Percentiles rank a stretch among this genome's conserved stretches.
Evolutionary conservation across 2,113 vertebrate species (phyloP).

Genomic region (Sceloporus tristichus): DNA sequence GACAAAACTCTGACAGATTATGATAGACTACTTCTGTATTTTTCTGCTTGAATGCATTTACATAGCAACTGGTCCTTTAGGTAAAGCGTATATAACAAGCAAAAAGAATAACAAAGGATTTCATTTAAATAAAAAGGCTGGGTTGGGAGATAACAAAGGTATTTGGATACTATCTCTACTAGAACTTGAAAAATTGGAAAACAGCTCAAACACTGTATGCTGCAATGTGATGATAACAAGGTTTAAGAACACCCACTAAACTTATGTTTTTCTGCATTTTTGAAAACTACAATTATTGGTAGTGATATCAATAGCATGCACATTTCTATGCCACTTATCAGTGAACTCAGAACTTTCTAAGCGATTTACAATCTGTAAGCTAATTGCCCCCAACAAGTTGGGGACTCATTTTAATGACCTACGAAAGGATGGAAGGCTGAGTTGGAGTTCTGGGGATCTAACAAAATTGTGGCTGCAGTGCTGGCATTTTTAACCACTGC

Average conservation of each 20-base stretch:
- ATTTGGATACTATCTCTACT: slow-evolving; percentile 45
- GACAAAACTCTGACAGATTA: neutral
- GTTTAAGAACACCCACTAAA: slow-evolving; percentile 73
- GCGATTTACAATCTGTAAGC: too few relatives aligned
- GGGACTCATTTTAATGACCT: too few relatives aligned
- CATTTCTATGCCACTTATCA: too few relatives aligned
- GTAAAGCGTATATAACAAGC: neutral
- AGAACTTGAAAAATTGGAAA: slow-evolving; percentile 52
- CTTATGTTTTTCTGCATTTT: slow-evolving; percentile 63
- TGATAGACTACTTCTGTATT: slow-evolving; percentile 28
- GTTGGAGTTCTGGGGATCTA: too few relatives aligned
- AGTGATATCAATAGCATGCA: too few relatives aligned
- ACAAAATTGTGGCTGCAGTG: too few relatives aligned
- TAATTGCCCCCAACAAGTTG: too few relatives aligned
- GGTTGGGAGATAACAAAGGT: slow-evolving; percentile 4
- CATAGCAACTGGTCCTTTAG: slow-evolving; percentile 18
- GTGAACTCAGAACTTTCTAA: too few relatives aligned
- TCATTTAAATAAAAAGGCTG: neutral
- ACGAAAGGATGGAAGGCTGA: too few relatives aligned
- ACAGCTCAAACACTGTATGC: slow-evolving; percentile 57
- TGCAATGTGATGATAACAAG: slow-evolving; percentile 50
- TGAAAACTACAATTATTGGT: slow-evolving; percentile 25
- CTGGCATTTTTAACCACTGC: too few relatives aligned
- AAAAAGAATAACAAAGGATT: neutral
- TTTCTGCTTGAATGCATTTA: neutral